phyloP scores from a whole-genome alignment of 2,113 vertebrate genomes.

The Synodontis membranacea region DNA sequence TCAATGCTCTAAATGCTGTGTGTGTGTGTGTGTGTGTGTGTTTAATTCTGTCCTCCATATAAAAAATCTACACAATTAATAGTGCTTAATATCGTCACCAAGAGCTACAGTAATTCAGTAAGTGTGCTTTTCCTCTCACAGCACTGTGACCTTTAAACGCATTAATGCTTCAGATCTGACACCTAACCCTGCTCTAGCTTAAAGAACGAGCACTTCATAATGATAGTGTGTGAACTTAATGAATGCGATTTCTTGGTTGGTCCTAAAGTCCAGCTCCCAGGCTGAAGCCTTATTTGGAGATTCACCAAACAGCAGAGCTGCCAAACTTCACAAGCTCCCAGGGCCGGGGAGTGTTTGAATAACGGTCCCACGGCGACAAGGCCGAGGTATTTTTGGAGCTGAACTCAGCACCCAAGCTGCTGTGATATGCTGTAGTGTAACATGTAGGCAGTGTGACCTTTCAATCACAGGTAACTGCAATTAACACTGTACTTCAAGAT shows the following conservation, averaged over 20 bases:
- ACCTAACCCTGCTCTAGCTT: background rate
- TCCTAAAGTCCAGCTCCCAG: background rate
- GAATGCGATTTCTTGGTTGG: background rate
- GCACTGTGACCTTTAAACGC: background rate
- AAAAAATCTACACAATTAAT: background rate
- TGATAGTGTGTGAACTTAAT: too few relatives aligned
- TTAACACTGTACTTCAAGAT: background rate
- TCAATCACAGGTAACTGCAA: background rate
- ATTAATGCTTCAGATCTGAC: background rate
- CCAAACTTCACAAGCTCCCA: background rate
- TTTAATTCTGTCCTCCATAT: background rate
- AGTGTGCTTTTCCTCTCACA: too few relatives aligned
- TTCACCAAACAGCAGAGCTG: slow-evolving; percentile 17
- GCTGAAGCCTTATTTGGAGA: background rate
- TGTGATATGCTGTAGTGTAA: background rate
- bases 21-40: background rate
- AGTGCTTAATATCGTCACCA: background rate
- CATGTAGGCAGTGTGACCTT: slow-evolving; percentile 8
- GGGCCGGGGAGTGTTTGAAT: background rate
- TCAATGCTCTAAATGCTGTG: slow-evolving; percentile 33
- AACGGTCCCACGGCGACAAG: slow-evolving; percentile 12
- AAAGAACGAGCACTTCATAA: background rate
- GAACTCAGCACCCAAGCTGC: slow-evolving; percentile 31
- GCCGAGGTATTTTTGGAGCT: slow-evolving; percentile 46
- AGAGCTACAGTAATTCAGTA: background rate